Conservation (phyloP, 37 sponge, comb jelly and placozoan genomes). For the Amphimedon queenslandica region DNA sequence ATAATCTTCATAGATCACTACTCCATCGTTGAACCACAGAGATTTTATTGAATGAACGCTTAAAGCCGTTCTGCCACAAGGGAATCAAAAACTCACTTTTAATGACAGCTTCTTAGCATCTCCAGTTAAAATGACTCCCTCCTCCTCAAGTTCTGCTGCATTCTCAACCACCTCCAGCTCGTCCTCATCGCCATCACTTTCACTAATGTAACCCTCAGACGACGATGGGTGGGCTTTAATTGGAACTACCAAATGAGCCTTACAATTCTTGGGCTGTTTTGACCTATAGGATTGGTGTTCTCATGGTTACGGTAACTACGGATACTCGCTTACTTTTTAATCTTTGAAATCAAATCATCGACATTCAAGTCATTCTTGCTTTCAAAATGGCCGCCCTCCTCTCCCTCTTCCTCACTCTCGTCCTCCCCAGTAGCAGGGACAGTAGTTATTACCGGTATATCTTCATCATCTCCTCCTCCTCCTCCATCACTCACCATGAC, state of each 20-base stretch:
- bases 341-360: too few species aligned
- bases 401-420: background rate
- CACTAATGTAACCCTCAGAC: slow-evolving; percentile 25
- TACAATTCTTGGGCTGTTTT: background rate
- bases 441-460: too few species aligned
- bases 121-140: slow-evolving; percentile 18
- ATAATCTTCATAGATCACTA: too few species aligned
- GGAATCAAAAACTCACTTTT: background rate
- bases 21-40: too few species aligned
- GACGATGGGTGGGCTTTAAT: slow-evolving; percentile 2
- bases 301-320: background rate
- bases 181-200: slow-evolving; percentile 1
- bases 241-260: background rate
- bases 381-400: background rate
- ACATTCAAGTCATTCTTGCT: background rate
- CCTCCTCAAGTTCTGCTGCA: slow-evolving; percentile 33
- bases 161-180: slow-evolving; percentile 30
- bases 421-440: too few species aligned
- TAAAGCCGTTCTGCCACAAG: too few species aligned
- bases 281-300: background rate
- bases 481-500: background rate
- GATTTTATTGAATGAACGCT: too few species aligned
- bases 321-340: too few species aligned
- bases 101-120: background rate
- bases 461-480: background rate